A percentile compares a stretch with the other conserved stretches of the same genome.
Conservation (phyloP, 2,113 vertebrate species). For the Halichoeres trimaculatus region DNA sequence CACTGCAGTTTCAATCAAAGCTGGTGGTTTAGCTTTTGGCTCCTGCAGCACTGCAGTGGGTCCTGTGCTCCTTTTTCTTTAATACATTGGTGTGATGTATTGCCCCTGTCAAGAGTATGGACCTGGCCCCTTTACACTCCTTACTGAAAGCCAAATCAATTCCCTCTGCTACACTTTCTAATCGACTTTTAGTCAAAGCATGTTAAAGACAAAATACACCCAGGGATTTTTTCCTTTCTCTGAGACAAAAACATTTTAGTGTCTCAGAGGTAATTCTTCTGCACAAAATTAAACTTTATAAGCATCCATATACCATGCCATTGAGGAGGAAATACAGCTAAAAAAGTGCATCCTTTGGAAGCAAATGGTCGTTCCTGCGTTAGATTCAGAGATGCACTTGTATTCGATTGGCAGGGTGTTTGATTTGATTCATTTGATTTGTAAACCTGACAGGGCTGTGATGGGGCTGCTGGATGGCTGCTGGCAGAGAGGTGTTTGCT, state of each 20-base stretch:
- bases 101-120: constrained; percentile 36
- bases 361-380: constrained; percentile 21
- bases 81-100: constrained; percentile 45
- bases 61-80: constrained; percentile 28
- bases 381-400: constrained; percentile 31
- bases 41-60: not conserved
- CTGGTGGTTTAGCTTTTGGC: constrained; percentile 12
- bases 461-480: too few species aligned
- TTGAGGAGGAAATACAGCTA: not conserved
- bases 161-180: not conserved
- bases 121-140: constrained; percentile 5
- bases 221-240: not conserved
- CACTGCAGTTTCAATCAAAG: not conserved
- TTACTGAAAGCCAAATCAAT: constrained; percentile 36
- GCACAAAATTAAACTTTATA: constrained; percentile 1
- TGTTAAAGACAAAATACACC: constrained; percentile 3
- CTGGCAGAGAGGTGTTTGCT: constrained; percentile 13
- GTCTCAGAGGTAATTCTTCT: not conserved
- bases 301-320: not conserved
- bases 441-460: constrained; percentile 35
- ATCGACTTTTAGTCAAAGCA: constrained; percentile 21
- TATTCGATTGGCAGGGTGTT: constrained; percentile 28
- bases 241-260: not conserved
- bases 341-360: not conserved
- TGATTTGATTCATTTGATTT: constrained; percentile 28